Conservation (phyloP, 2,888 invertebrate genomes). For the Drosophila macrospina region DNA sequence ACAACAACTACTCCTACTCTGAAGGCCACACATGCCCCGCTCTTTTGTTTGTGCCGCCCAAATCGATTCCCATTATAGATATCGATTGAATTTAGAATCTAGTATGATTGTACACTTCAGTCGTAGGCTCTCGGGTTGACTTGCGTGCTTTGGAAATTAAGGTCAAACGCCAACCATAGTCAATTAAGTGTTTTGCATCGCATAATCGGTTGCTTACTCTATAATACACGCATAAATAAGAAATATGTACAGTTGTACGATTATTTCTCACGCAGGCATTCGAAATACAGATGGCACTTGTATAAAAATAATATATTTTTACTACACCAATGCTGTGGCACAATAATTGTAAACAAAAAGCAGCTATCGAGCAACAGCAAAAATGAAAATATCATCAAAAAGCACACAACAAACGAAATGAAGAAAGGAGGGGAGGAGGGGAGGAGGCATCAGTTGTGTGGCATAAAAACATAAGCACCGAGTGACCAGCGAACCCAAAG, state of each 20-base stretch:
- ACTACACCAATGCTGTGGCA: conserved; percentile 37
- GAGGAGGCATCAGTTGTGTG: neutral
- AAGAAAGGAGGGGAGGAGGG: conserved; percentile 1
- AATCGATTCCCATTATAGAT: conserved; percentile 43
- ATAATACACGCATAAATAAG: neutral
- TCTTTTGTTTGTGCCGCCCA: conserved; percentile 1
- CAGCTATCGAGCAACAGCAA: conserved; percentile 23
- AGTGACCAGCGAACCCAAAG: conserved; percentile 18
- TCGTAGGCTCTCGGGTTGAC: conserved; percentile 22
- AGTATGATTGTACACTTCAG: conserved; percentile 14
- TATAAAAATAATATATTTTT: conserved; percentile 24
- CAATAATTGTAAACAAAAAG: conserved; percentile 55
- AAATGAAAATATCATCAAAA: conserved; percentile 52
- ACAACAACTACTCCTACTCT: conserved; percentile 9
- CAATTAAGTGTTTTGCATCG: conserved; percentile 25
- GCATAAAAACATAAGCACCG: conserved; percentile 27
- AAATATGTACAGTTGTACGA: conserved; percentile 25
- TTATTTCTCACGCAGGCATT: conserved; percentile 55
- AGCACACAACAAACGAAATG: conserved; percentile 25
- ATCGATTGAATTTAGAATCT: conserved; percentile 32
- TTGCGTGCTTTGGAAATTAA: conserved; percentile 58
- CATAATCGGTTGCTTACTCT: conserved; percentile 1
- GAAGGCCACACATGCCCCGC: conserved; percentile 18
- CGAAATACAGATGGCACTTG: conserved; percentile 25
- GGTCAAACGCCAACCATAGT: conserved; percentile 48